Evolutionary conservation across 2,797 vertebrate genomes (phyloP).

Genomic region (Falco concolor): DNA sequence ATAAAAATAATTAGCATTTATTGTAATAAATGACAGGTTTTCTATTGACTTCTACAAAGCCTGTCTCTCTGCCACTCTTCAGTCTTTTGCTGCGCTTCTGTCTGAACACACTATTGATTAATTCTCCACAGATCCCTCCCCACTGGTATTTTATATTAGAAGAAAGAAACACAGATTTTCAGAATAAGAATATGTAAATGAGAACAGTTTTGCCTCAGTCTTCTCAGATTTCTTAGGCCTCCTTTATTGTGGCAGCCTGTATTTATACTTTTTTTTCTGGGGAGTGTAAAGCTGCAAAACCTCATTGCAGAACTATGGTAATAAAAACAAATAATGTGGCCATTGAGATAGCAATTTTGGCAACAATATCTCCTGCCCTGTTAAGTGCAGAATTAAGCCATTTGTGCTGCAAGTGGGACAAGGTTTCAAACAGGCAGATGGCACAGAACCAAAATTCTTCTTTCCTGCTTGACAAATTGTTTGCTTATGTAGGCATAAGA

Average conservation of each 20-base stretch:
- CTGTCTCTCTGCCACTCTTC: not conserved
- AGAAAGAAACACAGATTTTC: not conserved
- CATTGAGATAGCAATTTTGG: not conserved
- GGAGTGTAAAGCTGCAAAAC: constrained; percentile 6
- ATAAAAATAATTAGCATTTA: not conserved
- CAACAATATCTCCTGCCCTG: not conserved
- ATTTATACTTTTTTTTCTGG: not conserved
- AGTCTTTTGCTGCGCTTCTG: not conserved
- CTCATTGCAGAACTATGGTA: constrained; percentile 1
- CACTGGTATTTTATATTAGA: not conserved
- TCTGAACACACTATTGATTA: not conserved
- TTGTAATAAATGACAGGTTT: not conserved
- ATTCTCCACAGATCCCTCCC: not conserved
- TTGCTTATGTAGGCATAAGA: constrained; percentile 24
- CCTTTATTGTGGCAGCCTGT: not conserved
- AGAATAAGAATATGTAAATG: not conserved
- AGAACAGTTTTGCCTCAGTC: not conserved
- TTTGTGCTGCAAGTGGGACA: not conserved
- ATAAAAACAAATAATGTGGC: constrained; percentile 19
- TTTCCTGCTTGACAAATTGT: constrained; percentile 42
- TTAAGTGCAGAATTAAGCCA: not conserved
- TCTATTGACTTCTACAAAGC: not conserved
- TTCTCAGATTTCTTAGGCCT: not conserved
- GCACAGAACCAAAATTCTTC: constrained; percentile 4
- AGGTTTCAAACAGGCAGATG: not conserved